A percentile compares a stretch with the other conserved stretches of the same genome.
phyloP scores from a whole-genome alignment of 2,113 vertebrate species.

The Toxotes jaculatrix region DNA sequence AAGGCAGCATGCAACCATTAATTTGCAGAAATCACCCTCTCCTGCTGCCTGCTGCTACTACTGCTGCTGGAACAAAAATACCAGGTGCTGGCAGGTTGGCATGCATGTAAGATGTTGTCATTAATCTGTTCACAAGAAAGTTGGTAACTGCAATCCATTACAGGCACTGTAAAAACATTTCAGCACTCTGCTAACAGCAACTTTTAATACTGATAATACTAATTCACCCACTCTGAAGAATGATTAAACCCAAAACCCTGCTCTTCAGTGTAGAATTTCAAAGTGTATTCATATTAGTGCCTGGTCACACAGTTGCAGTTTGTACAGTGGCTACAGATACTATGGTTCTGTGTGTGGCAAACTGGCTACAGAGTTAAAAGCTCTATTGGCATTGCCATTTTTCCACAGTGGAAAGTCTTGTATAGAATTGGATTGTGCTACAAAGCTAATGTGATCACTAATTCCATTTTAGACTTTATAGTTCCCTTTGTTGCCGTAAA shows the following conservation, averaged over 20 bases:
- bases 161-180: background rate
- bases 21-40: slow-evolving; percentile 62
- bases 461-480: background rate
- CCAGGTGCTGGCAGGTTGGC: slow-evolving; percentile 2
- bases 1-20: slow-evolving; percentile 50
- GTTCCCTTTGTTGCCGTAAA: background rate
- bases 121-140: slow-evolving; percentile 21
- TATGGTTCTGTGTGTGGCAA: background rate
- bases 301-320: background rate
- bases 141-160: slow-evolving; percentile 9
- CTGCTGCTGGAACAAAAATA: slow-evolving; percentile 2
- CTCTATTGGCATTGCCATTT: background rate
- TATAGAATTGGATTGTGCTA: background rate
- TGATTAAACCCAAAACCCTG: background rate
- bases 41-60: slow-evolving; percentile 26
- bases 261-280: background rate
- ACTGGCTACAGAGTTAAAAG: background rate
- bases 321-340: background rate
- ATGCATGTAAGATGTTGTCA: slow-evolving; percentile 28
- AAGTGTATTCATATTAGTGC: background rate
- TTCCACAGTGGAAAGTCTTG: background rate
- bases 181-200: background rate
- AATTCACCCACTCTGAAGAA: background rate
- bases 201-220: background rate
- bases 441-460: background rate